A percentile compares a stretch with the other conserved stretches of the same genome.
Conservation (phyloP, 23 tunicate genomes). For the Botrylloides violaceus region DNA sequence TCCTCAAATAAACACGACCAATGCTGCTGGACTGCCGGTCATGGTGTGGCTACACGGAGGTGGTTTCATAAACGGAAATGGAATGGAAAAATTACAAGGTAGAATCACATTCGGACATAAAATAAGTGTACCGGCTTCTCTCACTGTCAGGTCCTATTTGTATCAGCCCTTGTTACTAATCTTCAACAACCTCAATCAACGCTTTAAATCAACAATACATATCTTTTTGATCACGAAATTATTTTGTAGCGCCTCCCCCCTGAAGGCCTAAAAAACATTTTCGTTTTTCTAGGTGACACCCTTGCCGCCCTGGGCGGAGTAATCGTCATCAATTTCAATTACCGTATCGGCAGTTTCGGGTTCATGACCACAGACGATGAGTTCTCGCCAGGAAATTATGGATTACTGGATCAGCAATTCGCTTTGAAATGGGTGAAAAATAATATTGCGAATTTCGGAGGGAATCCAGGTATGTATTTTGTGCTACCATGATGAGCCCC, state of each 20-base stretch:
- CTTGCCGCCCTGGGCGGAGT: slow-evolving; percentile 16
- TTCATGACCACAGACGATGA: slow-evolving; percentile 30
- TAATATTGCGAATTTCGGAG: slow-evolving; percentile 41
- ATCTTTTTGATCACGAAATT: too few relatives aligned
- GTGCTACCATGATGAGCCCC: slow-evolving; percentile 9
- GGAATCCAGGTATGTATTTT: slow-evolving; percentile 24
- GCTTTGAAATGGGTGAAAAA: slow-evolving; percentile 43
- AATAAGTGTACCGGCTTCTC: too few relatives aligned
- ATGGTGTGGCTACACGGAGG: slow-evolving; percentile 52
- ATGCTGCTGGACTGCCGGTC: slow-evolving; percentile 25
- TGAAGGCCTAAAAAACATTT: too few relatives aligned
- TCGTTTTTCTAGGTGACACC: slow-evolving; percentile 34
- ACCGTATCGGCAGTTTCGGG: slow-evolving; percentile 37
- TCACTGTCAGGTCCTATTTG: too few relatives aligned
- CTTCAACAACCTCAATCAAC: too few relatives aligned
- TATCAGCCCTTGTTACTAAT: too few relatives aligned
- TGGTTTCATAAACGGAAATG: slow-evolving; percentile 24
- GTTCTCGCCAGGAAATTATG: slow-evolving; percentile 27
- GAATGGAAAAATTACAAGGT: slow-evolving; percentile 20
- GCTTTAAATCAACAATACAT: too few relatives aligned
- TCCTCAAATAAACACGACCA: slow-evolving; percentile 22
- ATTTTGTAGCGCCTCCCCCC: too few relatives aligned
- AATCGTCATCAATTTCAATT: slow-evolving; percentile 14
- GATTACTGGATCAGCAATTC: slow-evolving; percentile 36
- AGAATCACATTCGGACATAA: too few relatives aligned